These are phyloP conservation scores for Cephalophus harveyi DNA, from an alignment of 2,113 vertebrate species.

Conservation along the genomic window DNA sequence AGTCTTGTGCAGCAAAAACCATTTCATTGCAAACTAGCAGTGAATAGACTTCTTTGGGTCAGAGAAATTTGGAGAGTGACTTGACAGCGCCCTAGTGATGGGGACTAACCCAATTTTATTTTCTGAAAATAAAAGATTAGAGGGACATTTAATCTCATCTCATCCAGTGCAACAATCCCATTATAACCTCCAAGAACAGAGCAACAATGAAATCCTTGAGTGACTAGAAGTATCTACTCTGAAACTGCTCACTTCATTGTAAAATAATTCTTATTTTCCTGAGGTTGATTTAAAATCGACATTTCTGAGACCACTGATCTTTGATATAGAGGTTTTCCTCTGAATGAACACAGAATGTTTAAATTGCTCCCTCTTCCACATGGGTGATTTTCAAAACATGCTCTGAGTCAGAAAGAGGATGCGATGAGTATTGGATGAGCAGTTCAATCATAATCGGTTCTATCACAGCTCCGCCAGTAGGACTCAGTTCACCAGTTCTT, in stretches of 20 bases:
- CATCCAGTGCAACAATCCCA: neutral
- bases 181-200: neutral
- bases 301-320: neutral
- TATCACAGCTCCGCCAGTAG: neutral
- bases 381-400: neutral
- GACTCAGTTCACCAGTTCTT: neutral
- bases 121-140: neutral
- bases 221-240: neutral
- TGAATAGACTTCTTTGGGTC: neutral
- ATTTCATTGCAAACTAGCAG: neutral
- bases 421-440: neutral
- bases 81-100: neutral
- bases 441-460: neutral
- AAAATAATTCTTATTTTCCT: slow-evolving; percentile 13
- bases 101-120: neutral
- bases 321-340: neutral
- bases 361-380: neutral
- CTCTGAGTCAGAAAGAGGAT: neutral
- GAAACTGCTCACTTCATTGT: neutral
- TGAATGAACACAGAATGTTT: neutral
- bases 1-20: neutral
- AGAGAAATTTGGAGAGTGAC: neutral
- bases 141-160: neutral
- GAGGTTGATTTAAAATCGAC: neutral
- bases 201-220: neutral